Conservation (phyloP, 2,113 vertebrate genomes). For the Artemisiospiza belli region DNA sequence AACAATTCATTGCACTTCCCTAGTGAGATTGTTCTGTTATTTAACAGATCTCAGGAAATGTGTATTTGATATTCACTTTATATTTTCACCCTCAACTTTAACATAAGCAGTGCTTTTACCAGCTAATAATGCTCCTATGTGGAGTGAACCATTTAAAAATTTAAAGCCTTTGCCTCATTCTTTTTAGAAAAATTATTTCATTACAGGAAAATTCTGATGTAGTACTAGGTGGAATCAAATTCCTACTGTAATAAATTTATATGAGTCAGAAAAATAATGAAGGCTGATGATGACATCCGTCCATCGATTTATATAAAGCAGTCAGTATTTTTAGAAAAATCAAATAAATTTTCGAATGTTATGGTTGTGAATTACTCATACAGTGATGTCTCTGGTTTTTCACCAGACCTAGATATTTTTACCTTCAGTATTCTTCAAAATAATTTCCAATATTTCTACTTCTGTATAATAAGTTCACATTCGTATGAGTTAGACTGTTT, state of each 20-base stretch:
- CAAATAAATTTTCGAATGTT: neutral
- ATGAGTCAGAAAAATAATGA: neutral
- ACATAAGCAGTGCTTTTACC: neutral
- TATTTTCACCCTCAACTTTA: neutral
- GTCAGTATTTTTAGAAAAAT: neutral
- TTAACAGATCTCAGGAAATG: neutral
- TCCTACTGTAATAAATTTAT: neutral
- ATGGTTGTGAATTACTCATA: neutral
- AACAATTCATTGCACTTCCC: neutral
- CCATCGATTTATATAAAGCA: neutral
- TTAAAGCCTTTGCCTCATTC: neutral
- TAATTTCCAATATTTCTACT: neutral
- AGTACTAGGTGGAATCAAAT: neutral
- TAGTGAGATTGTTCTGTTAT: neutral
- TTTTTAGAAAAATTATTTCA: neutral
- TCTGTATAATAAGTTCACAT: rapidly evolving
- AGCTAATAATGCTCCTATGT: neutral
- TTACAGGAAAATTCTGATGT: neutral
- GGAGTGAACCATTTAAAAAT: neutral
- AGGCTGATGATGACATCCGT: neutral
- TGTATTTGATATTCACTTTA: neutral
- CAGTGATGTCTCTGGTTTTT: neutral
- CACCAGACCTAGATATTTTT: neutral
- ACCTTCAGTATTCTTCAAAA: neutral
- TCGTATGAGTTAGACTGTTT: neutral